These are phyloP conservation scores for Drosophila leontia DNA, from an alignment of 1,140 invertebrate genomes.

Conservation along the genomic window DNA sequence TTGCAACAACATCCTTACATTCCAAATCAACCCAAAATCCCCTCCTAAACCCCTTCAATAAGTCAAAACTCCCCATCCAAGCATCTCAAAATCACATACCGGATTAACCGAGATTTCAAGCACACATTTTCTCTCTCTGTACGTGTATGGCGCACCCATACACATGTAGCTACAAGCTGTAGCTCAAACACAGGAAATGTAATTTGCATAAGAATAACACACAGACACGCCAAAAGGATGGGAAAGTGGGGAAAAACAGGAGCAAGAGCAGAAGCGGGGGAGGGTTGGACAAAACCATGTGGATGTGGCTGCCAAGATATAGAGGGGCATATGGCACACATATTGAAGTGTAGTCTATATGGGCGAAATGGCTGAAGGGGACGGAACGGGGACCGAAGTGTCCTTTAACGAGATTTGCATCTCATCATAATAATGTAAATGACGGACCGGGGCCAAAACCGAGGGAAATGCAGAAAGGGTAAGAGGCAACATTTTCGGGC, in stretches of 20 bases:
- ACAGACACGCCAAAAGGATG: constrained; percentile 44
- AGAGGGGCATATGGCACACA: constrained; percentile 76
- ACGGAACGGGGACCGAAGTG: constrained; percentile 59
- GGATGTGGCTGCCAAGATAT: constrained; percentile 53
- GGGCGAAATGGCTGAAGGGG: constrained; percentile 18
- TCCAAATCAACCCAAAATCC: not conserved
- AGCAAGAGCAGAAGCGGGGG: not conserved
- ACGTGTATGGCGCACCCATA: constrained; percentile 40
- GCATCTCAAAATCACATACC: not conserved
- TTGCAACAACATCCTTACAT: not conserved
- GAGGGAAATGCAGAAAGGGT: constrained; percentile 24
- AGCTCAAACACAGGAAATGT: constrained; percentile 82
- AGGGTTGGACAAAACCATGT: constrained; percentile 16
- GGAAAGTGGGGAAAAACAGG: constrained; percentile 27
- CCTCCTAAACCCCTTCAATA: not conserved
- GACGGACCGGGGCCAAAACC: constrained; percentile 56
- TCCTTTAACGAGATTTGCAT: constrained; percentile 83
- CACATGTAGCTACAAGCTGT: constrained; percentile 77
- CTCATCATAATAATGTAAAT: constrained; percentile 83
- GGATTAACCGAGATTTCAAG: not conserved
- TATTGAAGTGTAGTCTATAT: constrained; percentile 75
- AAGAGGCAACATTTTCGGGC: constrained; percentile 48
- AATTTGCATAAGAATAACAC: constrained; percentile 82
- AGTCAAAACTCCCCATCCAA: not conserved
- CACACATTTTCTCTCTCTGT: constrained; percentile 5